These are phyloP conservation scores for Luidia sarsii DNA, from an alignment of 53 echinoderm and acorn worm species.

Conservation along the genomic window DNA sequence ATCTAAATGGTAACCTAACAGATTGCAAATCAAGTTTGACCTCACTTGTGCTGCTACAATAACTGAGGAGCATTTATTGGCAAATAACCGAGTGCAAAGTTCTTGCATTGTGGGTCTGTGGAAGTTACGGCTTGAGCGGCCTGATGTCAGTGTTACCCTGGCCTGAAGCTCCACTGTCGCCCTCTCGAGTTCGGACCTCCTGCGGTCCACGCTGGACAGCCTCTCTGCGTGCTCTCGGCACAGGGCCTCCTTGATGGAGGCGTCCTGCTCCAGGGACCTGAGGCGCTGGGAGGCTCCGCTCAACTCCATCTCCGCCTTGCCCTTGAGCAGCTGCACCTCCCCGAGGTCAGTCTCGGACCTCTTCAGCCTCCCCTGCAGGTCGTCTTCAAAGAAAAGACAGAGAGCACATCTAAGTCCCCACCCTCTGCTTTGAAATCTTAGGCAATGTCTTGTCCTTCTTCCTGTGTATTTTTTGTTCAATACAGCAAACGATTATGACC, in stretches of 20 bases:
- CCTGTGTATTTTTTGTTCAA: too few relatives aligned
- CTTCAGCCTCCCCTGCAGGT: conserved; percentile 12
- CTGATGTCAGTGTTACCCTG: too few relatives aligned
- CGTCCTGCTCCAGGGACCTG: conserved; percentile 29
- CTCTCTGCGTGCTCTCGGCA: conserved; percentile 32
- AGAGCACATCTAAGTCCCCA: too few relatives aligned
- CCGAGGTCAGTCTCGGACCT: conserved; percentile 23
- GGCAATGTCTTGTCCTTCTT: too few relatives aligned
- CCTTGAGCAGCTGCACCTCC: not conserved
- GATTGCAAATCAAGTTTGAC: too few relatives aligned
- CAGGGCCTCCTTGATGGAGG: conserved; percentile 14
- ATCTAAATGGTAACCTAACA: too few relatives aligned
- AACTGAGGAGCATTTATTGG: too few relatives aligned
- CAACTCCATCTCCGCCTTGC: conserved; percentile 2
- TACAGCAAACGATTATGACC: not conserved
- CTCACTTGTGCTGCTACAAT: too few relatives aligned
- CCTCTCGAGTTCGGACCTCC: conserved; percentile 19
- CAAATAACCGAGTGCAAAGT: too few relatives aligned
- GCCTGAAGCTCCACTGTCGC: conserved; percentile 13
- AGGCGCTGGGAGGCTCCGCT: conserved; percentile 27
- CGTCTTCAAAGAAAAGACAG: not conserved
- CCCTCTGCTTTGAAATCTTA: too few relatives aligned
- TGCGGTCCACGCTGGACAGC: conserved; percentile 14
- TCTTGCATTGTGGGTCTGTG: too few relatives aligned
- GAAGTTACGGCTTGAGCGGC: too few relatives aligned